Percentiles rank a stretch among this genome's conserved stretches.
These are phyloP conservation scores for Tyria jacobaeae DNA, from an alignment of 2,888 invertebrate genomes.

Conservation along the genomic window DNA sequence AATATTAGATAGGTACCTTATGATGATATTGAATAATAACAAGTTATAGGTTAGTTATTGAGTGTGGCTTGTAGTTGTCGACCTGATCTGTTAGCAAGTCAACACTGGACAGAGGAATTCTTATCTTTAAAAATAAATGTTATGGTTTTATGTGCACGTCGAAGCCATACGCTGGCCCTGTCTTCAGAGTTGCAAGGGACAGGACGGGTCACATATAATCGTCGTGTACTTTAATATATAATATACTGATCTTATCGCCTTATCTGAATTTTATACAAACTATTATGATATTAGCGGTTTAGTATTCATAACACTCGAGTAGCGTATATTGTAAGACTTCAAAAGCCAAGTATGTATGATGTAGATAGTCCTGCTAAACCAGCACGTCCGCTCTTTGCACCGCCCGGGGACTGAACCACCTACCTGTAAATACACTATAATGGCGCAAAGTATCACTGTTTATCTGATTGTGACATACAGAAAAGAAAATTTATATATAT, in stretches of 20 bases:
- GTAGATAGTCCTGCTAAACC: constrained; percentile 17
- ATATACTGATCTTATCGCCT: constrained; percentile 68
- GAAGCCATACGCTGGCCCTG: background rate
- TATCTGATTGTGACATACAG: background rate
- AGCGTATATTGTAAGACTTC: constrained; percentile 32
- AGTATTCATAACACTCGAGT: constrained; percentile 38
- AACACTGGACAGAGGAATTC: constrained; percentile 19
- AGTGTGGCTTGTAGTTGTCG: background rate
- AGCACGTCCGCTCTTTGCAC: background rate
- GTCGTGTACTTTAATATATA: constrained; percentile 36
- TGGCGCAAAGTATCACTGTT: too few species aligned
- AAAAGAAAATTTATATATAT: background rate
- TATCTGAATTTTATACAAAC: constrained; percentile 69
- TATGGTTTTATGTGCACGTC: constrained; percentile 20
- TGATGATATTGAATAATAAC: too few species aligned
- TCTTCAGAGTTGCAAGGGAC: background rate
- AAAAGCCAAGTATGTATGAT: constrained; percentile 19
- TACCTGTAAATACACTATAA: too few species aligned
- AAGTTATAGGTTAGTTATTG: background rate
- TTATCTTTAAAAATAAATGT: constrained; percentile 34
- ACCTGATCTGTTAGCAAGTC: background rate
- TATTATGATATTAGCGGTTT: constrained; percentile 58
- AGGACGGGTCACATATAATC: background rate
- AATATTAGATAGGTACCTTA: too few species aligned
- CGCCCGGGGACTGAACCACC: background rate